Conservation (phyloP, 2,113 vertebrate species). For the Callocephalon fimbriatum region DNA sequence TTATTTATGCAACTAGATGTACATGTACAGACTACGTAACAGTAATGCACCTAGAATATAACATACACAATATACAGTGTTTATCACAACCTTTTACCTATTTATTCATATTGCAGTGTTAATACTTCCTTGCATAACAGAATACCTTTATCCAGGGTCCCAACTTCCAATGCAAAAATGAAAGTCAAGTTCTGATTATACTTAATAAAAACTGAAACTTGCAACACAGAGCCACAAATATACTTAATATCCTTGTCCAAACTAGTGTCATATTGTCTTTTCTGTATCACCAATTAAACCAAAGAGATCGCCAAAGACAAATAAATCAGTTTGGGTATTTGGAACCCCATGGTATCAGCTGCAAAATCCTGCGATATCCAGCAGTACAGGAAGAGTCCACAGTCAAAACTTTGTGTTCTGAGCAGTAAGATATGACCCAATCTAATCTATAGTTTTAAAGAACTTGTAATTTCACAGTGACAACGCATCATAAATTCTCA, state of each 20-base stretch:
- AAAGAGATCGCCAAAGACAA: not conserved
- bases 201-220: not conserved
- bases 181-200: not conserved
- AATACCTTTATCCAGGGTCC: not conserved
- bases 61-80: not conserved
- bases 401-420: not conserved
- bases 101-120: not conserved
- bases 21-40: not conserved
- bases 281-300: not conserved
- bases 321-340: not conserved
- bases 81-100: not conserved
- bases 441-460: not conserved
- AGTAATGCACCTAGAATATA: not conserved
- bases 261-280: not conserved
- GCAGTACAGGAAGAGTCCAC: not conserved
- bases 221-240: not conserved
- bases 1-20: not conserved
- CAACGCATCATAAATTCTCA: not conserved
- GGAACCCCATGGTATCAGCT: not conserved
- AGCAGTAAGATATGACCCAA: not conserved
- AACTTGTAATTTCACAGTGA: not conserved
- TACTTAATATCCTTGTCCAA: not conserved
- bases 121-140: not conserved
- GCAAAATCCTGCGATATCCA: not conserved
- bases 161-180: not conserved